Percentiles rank a stretch among this genome's conserved stretches.
Conservation (phyloP, 2,797 vertebrate species). For the Gadopsis bispinosus region DNA sequence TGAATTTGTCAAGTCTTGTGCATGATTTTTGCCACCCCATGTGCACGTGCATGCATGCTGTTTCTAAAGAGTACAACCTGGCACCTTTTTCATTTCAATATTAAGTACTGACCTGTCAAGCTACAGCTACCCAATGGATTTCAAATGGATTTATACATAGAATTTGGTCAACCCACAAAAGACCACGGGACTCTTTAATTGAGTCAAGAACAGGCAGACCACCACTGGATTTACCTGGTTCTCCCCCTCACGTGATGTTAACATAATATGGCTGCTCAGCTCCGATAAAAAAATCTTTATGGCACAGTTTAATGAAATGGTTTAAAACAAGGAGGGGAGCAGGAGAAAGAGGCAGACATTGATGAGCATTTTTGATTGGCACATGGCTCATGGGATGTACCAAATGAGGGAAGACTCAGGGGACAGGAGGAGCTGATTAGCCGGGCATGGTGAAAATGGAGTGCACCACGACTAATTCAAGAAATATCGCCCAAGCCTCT, state of each 20-base stretch:
- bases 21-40: background rate
- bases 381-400: conserved; percentile 78
- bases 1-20: background rate
- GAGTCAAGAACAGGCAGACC: background rate
- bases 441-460: conserved; percentile 73
- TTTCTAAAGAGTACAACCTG: background rate
- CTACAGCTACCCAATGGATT: too few species aligned
- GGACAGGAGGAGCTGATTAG: conserved; percentile 76
- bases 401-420: conserved; percentile 75
- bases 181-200: background rate
- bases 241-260: conserved; percentile 20
- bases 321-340: conserved; percentile 48
- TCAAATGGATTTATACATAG: background rate
- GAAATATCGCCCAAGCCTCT: conserved; percentile 69
- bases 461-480: conserved; percentile 78
- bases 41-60: background rate
- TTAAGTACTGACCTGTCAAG: background rate
- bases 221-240: background rate
- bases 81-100: background rate
- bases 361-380: conserved; percentile 82
- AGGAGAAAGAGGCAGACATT: conserved; percentile 67
- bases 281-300: conserved; percentile 51
- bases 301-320: conserved; percentile 66
- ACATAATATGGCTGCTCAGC: conserved; percentile 26
- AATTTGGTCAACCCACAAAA: background rate